Conservation (phyloP, 2,888 invertebrate genomes). For the Tineola bisselliella region DNA sequence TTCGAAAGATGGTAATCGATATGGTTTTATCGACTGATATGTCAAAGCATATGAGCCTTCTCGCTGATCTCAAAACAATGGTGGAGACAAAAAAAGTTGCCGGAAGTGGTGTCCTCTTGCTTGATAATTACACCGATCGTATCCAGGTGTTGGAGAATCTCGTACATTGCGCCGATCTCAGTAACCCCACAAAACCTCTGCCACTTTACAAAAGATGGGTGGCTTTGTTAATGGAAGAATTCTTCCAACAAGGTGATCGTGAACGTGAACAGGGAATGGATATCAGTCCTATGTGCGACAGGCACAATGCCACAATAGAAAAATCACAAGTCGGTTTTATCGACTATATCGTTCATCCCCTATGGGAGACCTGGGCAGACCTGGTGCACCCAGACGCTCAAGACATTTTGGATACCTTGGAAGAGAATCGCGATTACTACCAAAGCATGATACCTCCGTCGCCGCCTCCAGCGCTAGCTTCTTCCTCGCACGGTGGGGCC, state of each 20-base stretch:
- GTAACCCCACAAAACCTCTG: conserved; percentile 97
- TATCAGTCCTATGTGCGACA: conserved; percentile 99
- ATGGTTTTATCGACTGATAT: conserved; percentile 99
- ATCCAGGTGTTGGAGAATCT: conserved; percentile 99
- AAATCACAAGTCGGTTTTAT: conserved; percentile 99
- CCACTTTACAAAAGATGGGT: conserved; percentile 95
- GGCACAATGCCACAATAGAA: conserved; percentile 95
- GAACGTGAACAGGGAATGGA: conserved; percentile 96
- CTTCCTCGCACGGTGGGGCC: conserved; percentile 60
- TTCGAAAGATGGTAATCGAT: conserved; percentile 99
- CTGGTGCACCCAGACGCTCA: conserved; percentile 99
- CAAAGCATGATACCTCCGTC: conserved; percentile 95
- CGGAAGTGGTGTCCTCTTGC: conserved; percentile 88
- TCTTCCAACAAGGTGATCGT: conserved; percentile 97
- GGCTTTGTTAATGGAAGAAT: conserved; percentile 95
- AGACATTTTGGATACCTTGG: conserved; percentile 95
- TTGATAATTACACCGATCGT: conserved; percentile 99
- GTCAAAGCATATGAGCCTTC: conserved; percentile 99
- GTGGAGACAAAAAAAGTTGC: conserved; percentile 98
- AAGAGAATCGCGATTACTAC: conserved; percentile 98
- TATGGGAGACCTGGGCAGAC: conserved; percentile 99
- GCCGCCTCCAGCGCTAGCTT: conserved; percentile 73
- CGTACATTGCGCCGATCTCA: conserved; percentile 98
- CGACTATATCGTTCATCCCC: conserved; percentile 98
- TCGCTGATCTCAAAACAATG: conserved; percentile 99